phyloP scores from a whole-genome alignment of 2,888 invertebrate species.

The Ptychoptera contaminata region DNA sequence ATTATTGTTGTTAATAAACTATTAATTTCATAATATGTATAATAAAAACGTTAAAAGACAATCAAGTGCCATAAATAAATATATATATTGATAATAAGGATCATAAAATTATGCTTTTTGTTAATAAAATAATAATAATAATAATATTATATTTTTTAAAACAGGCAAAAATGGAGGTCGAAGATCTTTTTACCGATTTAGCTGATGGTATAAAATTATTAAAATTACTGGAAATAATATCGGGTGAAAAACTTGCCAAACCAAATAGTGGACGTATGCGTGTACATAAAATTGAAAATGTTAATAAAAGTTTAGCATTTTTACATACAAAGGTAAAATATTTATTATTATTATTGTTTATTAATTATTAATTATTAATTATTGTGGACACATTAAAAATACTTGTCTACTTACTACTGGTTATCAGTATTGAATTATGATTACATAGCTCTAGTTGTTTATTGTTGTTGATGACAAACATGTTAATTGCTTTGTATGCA shows the following conservation, averaged over 20 bases:
- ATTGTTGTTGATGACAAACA: no score
- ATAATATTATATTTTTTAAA: conserved; percentile 11
- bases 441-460: no score
- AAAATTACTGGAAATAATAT: conserved; percentile 94
- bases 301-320: conserved; percentile 93
- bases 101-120: no score
- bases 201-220: conserved; percentile 86
- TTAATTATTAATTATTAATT: background rate
- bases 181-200: conserved; percentile 90
- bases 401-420: no score
- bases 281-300: conserved; percentile 98
- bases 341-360: background rate
- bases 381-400: background rate
- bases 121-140: background rate
- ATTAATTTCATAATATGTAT: no score
- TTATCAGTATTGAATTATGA: no score
- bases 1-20: no score
- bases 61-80: no score
- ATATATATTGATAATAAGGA: no score
- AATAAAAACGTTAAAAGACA: no score
- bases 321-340: conserved; percentile 71
- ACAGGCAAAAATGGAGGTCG: conserved; percentile 95
- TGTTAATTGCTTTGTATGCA: no score
- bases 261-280: conserved; percentile 94
- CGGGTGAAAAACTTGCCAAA: conserved; percentile 90